Base-by-base conservation (phyloP, 2,113 vertebrate species). In the Sturnira hondurensis region DNA sequence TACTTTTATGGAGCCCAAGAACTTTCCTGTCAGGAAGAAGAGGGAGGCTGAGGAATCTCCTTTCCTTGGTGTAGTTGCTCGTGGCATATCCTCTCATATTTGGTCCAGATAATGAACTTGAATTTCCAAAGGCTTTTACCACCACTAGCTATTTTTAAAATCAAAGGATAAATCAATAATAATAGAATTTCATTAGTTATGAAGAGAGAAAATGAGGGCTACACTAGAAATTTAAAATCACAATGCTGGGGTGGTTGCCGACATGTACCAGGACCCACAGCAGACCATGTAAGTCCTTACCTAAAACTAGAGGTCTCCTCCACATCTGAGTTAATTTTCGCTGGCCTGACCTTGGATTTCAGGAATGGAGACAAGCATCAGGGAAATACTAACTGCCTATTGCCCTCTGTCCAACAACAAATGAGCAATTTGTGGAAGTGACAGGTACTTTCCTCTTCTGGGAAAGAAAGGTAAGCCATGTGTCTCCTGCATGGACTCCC, bases 351-450 rank as follows among this genome's bases (percentile, higher is more conserved):
- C 76, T 56, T 86, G 50, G 73, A 61, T 77, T 76, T 83, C 1
- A 1, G 9, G 14, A 22, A 28, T 45, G 33, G 31, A 82, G 45
- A 86, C 13, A 52, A 56, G 14, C n/a, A 33, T 67, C 8, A 4
- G 20, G 70, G 74, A 81, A 61, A 68, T 31, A 3, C 41, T 81
- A 33, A 47, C 52, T 68, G 11, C 17, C 9, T 20, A 22, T 38
- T 85, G 10, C 26, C 19, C 45, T 43, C 41, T 47, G 33, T 54
- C 13, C 7, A 22, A 63, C 41, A 33, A 36, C 38, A 81, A 61
- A 94, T 41, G 5, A 83, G 47, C 2, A 26, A 89, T 94, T 68
- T 94, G 58, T 83, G 94, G 80, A 93, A 84, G 56, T 95, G 74
- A 6, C 73, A 67, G 47, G 3, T 38, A 58, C 20, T 94, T 97